Base-by-base conservation (phyloP, 2,113 vertebrate species). In the Cynocephalus volans region DNA sequence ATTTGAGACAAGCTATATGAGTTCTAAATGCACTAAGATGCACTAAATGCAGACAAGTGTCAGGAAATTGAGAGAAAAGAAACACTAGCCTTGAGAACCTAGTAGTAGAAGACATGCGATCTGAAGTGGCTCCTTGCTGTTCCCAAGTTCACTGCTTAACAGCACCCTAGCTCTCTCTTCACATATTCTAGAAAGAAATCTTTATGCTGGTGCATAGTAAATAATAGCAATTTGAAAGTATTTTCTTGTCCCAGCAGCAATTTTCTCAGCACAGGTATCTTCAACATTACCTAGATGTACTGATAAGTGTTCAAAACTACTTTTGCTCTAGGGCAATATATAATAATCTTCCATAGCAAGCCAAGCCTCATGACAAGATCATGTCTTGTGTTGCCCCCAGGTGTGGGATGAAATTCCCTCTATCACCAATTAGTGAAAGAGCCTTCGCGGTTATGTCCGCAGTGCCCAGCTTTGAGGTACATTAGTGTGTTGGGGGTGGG, bases 301-400 rank as follows among this genome's bases (percentile, higher is more conserved):
- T 52, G 21, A 52, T 28, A 23, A 70, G 41, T 13, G 8, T 48
- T 54, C 58, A 23, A 98, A 96, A 96, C 14, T 75, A 65, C 36
- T 0, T 12, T 70, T 6, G 9, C 54, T 65, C 23, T 56, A 84
- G 41, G 21, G 18, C 7, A 95, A 50, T 15, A 4, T 6, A 77
- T 31, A 48, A 24, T 84, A 28, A 52, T 95, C 19, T 94, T 76
- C 56, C 19, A 81, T 6, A 67, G 18, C 19, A 56, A 76, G 3
- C 0, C 0, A 88, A 54, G 58, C 36, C 2, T 26, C 0, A 0
- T 24, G 31, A 79, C 70, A 60, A 83, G 9, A n/a, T 8, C 15
- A 33, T 82, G 65, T 96, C n/a, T 95, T 56, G 26, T 15, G 13
- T 12, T 48, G 31, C 54, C 85, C 73, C 54, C 21, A 75, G 4